phyloP scores from a whole-genome alignment of 2,113 vertebrate species.

The Anguilla japonica region DNA sequence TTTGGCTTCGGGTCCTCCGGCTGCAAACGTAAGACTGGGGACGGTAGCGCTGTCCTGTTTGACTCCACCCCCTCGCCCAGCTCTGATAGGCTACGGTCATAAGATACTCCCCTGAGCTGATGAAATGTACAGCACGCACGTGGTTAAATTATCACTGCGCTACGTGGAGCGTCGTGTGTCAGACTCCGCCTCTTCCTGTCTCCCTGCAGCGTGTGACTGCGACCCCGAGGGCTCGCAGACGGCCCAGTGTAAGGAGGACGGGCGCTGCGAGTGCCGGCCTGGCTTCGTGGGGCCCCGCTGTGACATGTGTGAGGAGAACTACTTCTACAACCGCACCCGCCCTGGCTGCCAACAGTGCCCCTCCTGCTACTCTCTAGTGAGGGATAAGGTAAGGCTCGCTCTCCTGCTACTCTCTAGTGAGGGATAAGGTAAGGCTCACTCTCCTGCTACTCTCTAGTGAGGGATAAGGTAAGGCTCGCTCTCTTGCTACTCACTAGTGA shows the following conservation, averaged over 20 bases:
- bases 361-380: conserved; percentile 89
- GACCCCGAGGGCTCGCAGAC: conserved; percentile 84
- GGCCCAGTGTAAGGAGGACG: conserved; percentile 83
- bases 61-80: neutral
- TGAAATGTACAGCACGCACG: neutral
- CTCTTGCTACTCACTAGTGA: neutral
- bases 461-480: neutral
- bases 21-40: conserved; percentile 87
- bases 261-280: conserved; percentile 83
- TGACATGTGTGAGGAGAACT: conserved; percentile 96
- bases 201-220: conserved; percentile 86
- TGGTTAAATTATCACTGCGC: neutral
- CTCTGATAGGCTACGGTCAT: no score
- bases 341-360: conserved; percentile 95
- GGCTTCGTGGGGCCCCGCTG: conserved; percentile 92
- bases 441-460: neutral
- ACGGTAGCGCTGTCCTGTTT: neutral
- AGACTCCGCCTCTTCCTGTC: neutral
- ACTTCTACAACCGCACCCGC: conserved; percentile 92
- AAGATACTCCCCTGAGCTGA: neutral
- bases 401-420: neutral
- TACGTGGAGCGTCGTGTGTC: neutral
- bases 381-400: conserved; percentile 83
- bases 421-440: neutral
- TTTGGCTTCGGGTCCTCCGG: conserved; percentile 89